Evolutionary conservation across 2,113 vertebrate genomes (phyloP).

Genomic region (Nyctereutes procyonoides): DNA sequence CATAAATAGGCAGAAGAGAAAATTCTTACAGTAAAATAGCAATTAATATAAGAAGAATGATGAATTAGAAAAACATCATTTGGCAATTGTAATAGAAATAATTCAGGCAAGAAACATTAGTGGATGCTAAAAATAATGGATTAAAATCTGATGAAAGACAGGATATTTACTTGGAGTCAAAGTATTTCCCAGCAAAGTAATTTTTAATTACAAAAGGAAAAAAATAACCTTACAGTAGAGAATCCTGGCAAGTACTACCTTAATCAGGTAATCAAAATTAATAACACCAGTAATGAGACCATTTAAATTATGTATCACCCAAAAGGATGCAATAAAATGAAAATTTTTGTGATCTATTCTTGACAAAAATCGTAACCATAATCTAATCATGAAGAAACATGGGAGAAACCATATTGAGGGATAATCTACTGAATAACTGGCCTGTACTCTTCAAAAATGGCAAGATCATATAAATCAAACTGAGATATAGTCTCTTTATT

Average conservation of each 20-base stretch:
- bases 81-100: not conserved
- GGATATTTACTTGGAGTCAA: not conserved
- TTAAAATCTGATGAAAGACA: not conserved
- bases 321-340: not conserved
- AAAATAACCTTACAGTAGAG: slow-evolving; percentile 10
- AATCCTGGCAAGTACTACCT: not conserved
- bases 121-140: not conserved
- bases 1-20: not conserved
- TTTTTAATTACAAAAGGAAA: slow-evolving; percentile 31
- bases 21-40: not conserved
- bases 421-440: not conserved
- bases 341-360: not conserved
- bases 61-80: not conserved
- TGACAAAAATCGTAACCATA: not conserved
- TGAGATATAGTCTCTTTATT: not conserved
- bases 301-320: not conserved
- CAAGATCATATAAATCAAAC: not conserved
- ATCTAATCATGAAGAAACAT: slow-evolving; percentile 28
- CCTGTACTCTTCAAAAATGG: not conserved
- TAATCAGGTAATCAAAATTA: slow-evolving; percentile 42
- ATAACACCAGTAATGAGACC: slow-evolving; percentile 15
- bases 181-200: not conserved
- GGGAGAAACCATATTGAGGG: not conserved
- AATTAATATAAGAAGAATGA: not conserved
- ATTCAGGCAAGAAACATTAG: not conserved